phyloP scores from a whole-genome alignment of 2,797 vertebrate genomes.

The Neosilurus hyrtlii region DNA sequence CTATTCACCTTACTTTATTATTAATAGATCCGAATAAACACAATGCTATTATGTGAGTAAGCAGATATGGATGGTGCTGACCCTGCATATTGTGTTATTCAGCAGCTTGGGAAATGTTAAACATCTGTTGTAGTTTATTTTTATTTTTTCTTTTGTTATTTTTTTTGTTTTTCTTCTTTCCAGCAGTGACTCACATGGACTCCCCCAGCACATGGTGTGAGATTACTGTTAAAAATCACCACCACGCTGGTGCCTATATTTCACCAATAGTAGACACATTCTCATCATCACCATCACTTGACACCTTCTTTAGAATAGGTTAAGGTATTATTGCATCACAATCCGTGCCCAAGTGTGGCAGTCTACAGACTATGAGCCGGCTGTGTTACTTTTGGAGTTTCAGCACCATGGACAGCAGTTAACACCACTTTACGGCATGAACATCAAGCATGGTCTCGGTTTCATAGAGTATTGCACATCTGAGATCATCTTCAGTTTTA shows the following conservation, averaged over 20 bases:
- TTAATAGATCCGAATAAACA: neutral
- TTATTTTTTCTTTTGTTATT: too few relatives aligned
- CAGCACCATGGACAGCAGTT: constrained; percentile 20
- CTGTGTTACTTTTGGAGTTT: neutral
- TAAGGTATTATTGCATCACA: neutral
- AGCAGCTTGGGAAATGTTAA: neutral
- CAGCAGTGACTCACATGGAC: neutral
- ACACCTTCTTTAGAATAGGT: neutral
- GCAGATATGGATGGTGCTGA: neutral
- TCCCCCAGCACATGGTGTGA: neutral
- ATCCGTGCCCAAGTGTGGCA: neutral
- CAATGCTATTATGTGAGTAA: neutral
- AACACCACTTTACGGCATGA: neutral
- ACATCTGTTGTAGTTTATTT: neutral
- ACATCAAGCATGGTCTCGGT: neutral
- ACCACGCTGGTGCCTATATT: neutral
- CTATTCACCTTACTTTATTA: neutral
- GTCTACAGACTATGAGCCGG: neutral
- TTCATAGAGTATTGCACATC: neutral
- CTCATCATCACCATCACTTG: neutral
- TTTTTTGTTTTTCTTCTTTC: neutral
- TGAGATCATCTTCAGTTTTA: neutral
- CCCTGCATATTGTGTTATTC: neutral
- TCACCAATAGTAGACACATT: neutral
- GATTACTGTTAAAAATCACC: neutral